These are phyloP conservation scores for Erebia ligea DNA, from an alignment of 2,888 invertebrate species.

Conservation along the genomic window DNA sequence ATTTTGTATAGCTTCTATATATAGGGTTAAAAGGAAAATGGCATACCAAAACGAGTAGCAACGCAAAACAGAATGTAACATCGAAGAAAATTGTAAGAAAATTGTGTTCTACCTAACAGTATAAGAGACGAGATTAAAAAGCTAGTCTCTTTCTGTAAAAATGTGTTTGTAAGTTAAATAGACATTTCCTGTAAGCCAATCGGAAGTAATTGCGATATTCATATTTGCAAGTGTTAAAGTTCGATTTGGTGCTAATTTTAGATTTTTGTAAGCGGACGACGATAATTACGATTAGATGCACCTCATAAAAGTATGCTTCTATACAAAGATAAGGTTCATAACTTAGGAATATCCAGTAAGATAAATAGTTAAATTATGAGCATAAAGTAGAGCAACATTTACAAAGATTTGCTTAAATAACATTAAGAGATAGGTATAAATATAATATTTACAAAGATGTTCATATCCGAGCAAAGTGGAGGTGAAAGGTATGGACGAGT, in stretches of 20 bases:
- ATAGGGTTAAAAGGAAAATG: not conserved
- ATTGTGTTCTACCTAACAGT: too few relatives aligned
- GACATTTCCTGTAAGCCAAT: too few relatives aligned
- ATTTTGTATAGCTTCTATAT: constrained; percentile 5
- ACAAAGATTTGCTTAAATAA: constrained; percentile 1
- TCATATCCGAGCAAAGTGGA: constrained; percentile 1
- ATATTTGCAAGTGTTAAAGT: too few relatives aligned
- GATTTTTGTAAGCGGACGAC: not conserved
- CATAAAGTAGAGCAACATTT: not conserved
- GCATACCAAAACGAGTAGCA: not conserved
- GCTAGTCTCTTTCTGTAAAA: too few relatives aligned
- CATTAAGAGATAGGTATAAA: constrained; percentile 2
- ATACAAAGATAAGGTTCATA: not conserved
- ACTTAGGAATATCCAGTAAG: not conserved
- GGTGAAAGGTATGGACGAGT: not conserved
- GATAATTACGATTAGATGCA: not conserved
- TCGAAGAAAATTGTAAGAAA: too few relatives aligned
- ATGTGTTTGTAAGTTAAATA: too few relatives aligned
- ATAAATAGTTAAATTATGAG: not conserved
- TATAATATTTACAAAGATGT: not conserved
- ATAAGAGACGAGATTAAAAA: too few relatives aligned
- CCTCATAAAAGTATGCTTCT: not conserved
- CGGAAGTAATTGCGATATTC: too few relatives aligned
- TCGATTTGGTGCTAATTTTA: too few relatives aligned
- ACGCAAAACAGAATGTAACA: not conserved